A percentile compares a stretch with the other conserved stretches of the same genome.
These are phyloP conservation scores for Brachystomella parvula DNA, from an alignment of 1,140 invertebrate genomes.

Conservation along the genomic window DNA sequence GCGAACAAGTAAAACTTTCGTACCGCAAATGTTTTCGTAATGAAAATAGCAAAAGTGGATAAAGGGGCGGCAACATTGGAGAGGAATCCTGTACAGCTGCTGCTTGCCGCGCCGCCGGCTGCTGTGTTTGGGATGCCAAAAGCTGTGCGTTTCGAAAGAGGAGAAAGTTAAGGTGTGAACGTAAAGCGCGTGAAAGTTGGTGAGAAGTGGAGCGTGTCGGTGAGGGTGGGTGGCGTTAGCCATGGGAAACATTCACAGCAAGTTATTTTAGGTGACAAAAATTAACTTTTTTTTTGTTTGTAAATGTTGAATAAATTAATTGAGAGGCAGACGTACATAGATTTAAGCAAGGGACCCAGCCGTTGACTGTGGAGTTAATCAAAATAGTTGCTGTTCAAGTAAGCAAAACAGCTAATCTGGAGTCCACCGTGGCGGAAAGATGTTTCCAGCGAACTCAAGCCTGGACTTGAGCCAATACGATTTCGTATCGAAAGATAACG, in stretches of 20 bases:
- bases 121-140: not conserved
- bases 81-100: not conserved
- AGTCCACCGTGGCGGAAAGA: constrained; percentile 34
- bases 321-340: too few relatives aligned
- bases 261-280: too few relatives aligned
- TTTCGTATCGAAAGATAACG: constrained; percentile 78
- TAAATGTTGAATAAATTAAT: not conserved
- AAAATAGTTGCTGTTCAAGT: too few relatives aligned
- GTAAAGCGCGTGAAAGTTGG: not conserved
- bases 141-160: too few relatives aligned
- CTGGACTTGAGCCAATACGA: constrained; percentile 64
- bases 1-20: too few relatives aligned
- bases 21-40: too few relatives aligned
- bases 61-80: not conserved
- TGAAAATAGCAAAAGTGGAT: not conserved
- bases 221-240: not conserved
- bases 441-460: constrained; percentile 51
- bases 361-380: too few relatives aligned
- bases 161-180: not conserved
- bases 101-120: too few relatives aligned
- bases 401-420: not conserved
- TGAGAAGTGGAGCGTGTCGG: not conserved
- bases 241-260: not conserved
- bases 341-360: too few relatives aligned
- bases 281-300: not conserved